phyloP scores from a whole-genome alignment of 2,113 vertebrate species.

The Serinus canaria region DNA sequence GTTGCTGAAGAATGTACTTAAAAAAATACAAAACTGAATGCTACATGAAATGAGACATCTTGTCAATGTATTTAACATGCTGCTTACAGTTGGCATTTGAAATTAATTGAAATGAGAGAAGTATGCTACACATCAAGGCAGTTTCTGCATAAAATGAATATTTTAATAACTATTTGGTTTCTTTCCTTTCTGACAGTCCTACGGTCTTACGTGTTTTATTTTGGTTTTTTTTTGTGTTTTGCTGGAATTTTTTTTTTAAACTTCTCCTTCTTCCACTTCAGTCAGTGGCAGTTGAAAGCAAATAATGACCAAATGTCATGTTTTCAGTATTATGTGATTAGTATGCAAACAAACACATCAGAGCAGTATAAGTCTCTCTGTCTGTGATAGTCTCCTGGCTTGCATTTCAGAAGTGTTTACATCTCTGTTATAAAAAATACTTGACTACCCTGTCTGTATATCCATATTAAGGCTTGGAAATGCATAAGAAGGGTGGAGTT shows the following conservation, averaged over 20 bases:
- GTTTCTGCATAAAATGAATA: not conserved
- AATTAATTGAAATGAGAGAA: not conserved
- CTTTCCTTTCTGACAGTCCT: not conserved
- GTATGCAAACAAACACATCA: not conserved
- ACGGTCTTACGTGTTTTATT: not conserved
- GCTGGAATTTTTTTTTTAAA: not conserved
- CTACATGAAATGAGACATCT: conserved; percentile 14
- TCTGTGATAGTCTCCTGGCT: not conserved
- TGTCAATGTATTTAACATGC: conserved; percentile 17
- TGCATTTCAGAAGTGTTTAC: not conserved
- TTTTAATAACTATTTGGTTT: not conserved
- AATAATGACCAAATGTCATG: not conserved
- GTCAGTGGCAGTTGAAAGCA: not conserved
- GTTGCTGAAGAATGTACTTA: not conserved
- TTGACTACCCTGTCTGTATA: not conserved
- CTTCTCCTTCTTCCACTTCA: not conserved
- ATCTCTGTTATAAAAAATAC: not conserved
- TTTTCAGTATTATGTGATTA: not conserved
- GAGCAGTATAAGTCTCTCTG: not conserved
- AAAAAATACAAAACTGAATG: not conserved
- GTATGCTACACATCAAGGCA: not conserved
- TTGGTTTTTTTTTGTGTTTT: not conserved
- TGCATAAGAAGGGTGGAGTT: not conserved
- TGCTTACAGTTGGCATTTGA: conserved; percentile 19
- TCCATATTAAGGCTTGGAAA: not conserved